Evolutionary conservation across 1,140 invertebrate genomes (phyloP), one percentile per base, ranked within the genome.

Genomic region (Sesamia nonagrioides): DNA sequence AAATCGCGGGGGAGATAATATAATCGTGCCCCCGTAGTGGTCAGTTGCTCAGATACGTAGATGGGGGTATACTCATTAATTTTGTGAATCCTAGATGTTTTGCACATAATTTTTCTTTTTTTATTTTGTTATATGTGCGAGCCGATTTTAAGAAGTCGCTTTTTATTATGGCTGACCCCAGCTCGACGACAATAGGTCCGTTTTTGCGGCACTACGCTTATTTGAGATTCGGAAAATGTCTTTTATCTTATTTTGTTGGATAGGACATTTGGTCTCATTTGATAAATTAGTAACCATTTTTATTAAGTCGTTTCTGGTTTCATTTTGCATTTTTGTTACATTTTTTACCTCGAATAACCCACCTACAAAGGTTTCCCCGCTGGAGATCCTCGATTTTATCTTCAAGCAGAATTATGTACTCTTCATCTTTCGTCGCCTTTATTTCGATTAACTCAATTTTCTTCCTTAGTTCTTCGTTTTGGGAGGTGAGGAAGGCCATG

Each of bases 11-110:
- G 73, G 7, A 83, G 50, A 33, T 61, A 83, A 15, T 76, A 35
- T 15, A 80, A 15, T 5, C 42, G 0, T 79, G 72, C 18, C 72
- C 42, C 79, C 37, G 74, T 83, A 0, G 69, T 61, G 42, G 82
- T 84, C 0, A 84, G 63, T 11, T 84, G 83, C 37, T 84, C 78
- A 1, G 80, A 74, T 8, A 82, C 61, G 76, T 77, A 84, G 6
- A 81, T 72, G 21, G 82, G 82, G 13, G 77, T 75, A 27, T 84
- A 69, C 50, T 54, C 61, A 18, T 37, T 18, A 45, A 37, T 7
- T 15, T 71, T 0, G 15, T 48, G 13, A 69, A 66, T 9, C 82
- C 82, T 4, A 84, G 35, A 52, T 81, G 74, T 21, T 80, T 66
- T 8, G 77, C 74, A 66, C 54, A 77, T 5, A 80, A 33, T 63